Evolutionary conservation across 2,113 vertebrate species (phyloP), one percentile per base, ranked within the genome.

Genomic region (Actenoides lindsayi): DNA sequence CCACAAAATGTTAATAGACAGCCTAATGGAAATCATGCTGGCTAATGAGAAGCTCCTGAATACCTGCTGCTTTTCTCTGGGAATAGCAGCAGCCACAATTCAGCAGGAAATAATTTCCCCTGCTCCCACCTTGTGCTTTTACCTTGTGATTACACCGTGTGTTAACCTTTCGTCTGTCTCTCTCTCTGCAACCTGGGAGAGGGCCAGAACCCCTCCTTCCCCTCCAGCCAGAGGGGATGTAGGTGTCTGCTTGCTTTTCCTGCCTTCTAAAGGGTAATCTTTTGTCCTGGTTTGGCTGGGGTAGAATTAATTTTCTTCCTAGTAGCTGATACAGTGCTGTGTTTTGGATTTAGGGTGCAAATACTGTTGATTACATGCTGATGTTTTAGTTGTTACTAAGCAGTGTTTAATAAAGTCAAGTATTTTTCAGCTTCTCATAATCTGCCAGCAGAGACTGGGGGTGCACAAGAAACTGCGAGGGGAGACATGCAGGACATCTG

Each of bases 1-100:
- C 54, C 91, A 95, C 92, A 95, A 92, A 95, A 97, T 73, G 67
- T 89, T 95, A 96, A 87, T 87, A 95, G 94, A 50, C 70, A 93
- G 74, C 53, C 94, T 94, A 91, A 95, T 95, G 92, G 92, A 87
- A 97, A 95, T 91, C 83, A 78, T 48, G 80, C 88, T 96, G 92
- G 77, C 94, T 96, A 97, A 96, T 94, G 83, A 94, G 95, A 79
- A 92, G 62, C 91, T 84, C 80, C 96, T 91, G 77, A 68, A 89
- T 87, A 71, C 83, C 86, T 89, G 77, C 89, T 94, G 90, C 57
- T 94, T 89, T 94, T 89, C 92, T 79, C 77, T 82, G 83, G 87
- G 82, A 89, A 76, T 70, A 92, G 78, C 42, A 87, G 75, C 56
- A 90, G 67, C 77, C 70, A 89, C 62, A 67, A 78, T 71, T 92